These are phyloP conservation scores for Ennomos quercinarius DNA, from an alignment of 2,888 invertebrate genomes.

Conservation along the genomic window DNA sequence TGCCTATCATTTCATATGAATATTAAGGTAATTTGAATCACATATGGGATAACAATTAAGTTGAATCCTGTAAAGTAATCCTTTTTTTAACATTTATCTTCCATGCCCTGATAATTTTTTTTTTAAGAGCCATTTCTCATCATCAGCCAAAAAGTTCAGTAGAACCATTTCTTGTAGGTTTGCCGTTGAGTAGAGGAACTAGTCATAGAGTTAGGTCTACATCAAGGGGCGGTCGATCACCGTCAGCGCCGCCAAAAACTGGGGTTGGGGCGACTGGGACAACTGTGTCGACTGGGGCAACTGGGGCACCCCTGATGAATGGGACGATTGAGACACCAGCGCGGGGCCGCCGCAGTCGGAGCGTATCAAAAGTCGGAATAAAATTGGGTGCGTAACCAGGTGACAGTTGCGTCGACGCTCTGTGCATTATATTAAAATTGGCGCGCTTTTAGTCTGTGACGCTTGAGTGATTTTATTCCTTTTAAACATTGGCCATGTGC, in stretches of 20 bases:
- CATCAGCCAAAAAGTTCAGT: constrained; percentile 59
- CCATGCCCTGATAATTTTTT: background rate
- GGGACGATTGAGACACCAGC: constrained; percentile 61
- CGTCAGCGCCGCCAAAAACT: constrained; percentile 75
- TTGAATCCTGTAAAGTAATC: too few relatives aligned
- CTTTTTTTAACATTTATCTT: background rate
- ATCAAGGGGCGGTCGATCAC: constrained; percentile 77
- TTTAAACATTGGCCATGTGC: constrained; percentile 38
- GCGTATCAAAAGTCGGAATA: constrained; percentile 83
- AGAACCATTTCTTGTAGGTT: constrained; percentile 83
- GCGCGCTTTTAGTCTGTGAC: constrained; percentile 51
- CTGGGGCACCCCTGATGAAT: constrained; percentile 45
- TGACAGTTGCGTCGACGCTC: constrained; percentile 82
- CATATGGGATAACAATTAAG: too few relatives aligned
- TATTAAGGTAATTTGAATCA: too few relatives aligned
- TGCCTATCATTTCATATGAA: too few relatives aligned
- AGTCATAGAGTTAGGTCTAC: constrained; percentile 86
- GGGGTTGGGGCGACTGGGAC: constrained; percentile 49
- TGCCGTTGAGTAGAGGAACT: constrained; percentile 87
- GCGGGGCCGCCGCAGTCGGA: constrained; percentile 77
- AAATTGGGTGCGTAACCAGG: constrained; percentile 83
- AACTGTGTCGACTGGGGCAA: constrained; percentile 44
- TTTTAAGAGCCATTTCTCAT: constrained; percentile 62
- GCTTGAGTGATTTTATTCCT: constrained; percentile 44
- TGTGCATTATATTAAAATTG: constrained; percentile 58